Evolutionary conservation across 2,888 invertebrate genomes (phyloP), one percentile per base, ranked within the genome.

Genomic region (Drosophila pseudotalamancana): DNA sequence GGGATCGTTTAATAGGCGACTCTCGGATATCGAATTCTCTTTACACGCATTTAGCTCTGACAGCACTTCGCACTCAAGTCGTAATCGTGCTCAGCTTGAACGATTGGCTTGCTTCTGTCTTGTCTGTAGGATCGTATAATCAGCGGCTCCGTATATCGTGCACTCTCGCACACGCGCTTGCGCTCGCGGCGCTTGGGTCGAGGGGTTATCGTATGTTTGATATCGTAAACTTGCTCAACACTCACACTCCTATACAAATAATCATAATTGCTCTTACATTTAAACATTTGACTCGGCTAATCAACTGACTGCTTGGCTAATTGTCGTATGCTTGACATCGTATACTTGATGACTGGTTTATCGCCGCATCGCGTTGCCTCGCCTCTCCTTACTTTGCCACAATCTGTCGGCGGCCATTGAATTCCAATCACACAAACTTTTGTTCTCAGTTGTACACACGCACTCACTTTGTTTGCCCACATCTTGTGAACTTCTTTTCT

Each of bases 321-420:
- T 9, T 59, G 39, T 45, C 72, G 77, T 67, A 59, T 77, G 50
- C 62, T 39, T 49, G 45, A 59, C 60, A 72, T 51, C 59, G 63
- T 57, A 50, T 59, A 43, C 62, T 43, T 49, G 19, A 21, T 66
- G 35, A 45, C 35, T 31, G 25, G 35, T 50, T 34, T 55, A 59
- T 48, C 37, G 59, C 2, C 21, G 29, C 16, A 2, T 4, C 42
- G 40, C n/a, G 6, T 9, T 39, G 39, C 21, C 31, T 42, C 42
- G 25, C 14, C 25, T 42, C 25, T 19, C 21, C 31, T 42, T 25
- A 16, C 14, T 14, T 42, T 16, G 40, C 43, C 29, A 12, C 18
- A 31, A 46, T 46, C 54, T 32, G 46, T 51, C 42, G 40, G 37
- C 62, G 46, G 43, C 54, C 35, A 65, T 72, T 43, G 21, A 39